Percentiles rank a stretch among this genome's conserved stretches.
Conservation (phyloP, 2,113 vertebrate genomes). For the Embiotoca jacksoni region DNA sequence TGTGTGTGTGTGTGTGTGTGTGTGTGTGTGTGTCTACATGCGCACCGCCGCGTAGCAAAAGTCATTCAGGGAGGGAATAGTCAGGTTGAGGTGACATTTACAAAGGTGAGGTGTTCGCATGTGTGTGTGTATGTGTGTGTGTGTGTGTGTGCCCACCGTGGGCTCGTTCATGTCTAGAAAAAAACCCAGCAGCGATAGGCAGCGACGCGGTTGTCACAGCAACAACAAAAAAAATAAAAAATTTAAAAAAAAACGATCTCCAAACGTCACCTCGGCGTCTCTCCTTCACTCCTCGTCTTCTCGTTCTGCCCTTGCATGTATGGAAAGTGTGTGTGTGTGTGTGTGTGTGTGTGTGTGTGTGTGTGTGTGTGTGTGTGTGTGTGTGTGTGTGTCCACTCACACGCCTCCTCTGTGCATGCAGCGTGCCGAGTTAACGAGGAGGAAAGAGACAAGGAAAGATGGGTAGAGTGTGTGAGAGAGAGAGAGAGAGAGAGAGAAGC, state of each 20-base stretch:
- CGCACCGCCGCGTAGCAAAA: too few species aligned
- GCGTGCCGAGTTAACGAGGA: slow-evolving; percentile 37
- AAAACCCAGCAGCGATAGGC: slow-evolving; percentile 13
- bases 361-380: too few species aligned
- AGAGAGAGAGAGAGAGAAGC: slow-evolving; percentile 18
- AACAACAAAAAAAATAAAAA: slow-evolving; percentile 50
- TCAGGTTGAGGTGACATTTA: too few species aligned
- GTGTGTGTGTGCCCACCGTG: too few species aligned
- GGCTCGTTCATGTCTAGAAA: neutral
- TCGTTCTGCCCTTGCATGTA: slow-evolving; percentile 37
- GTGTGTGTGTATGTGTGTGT: neutral
- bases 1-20: too few species aligned
- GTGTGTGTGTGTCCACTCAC: slow-evolving; percentile 42
- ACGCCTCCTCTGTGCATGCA: slow-evolving; percentile 52
- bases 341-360: slow-evolving; percentile 37
- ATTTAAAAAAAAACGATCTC: slow-evolving; percentile 43
- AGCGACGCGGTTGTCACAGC: slow-evolving; percentile 63
- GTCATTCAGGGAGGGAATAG: too few species aligned
- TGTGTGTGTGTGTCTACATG: neutral
- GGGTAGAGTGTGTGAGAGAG: slow-evolving; percentile 12
- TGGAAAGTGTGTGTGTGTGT: slow-evolving; percentile 16
- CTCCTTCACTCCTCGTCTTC: slow-evolving; percentile 24
- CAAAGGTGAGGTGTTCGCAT: neutral
- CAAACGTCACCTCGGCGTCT: slow-evolving; percentile 1
- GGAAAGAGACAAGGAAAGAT: slow-evolving; percentile 48